Percentiles rank a stretch among this genome's conserved stretches.
phyloP scores from a whole-genome alignment of 2,797 vertebrate genomes.

The Erethizon dorsatum region DNA sequence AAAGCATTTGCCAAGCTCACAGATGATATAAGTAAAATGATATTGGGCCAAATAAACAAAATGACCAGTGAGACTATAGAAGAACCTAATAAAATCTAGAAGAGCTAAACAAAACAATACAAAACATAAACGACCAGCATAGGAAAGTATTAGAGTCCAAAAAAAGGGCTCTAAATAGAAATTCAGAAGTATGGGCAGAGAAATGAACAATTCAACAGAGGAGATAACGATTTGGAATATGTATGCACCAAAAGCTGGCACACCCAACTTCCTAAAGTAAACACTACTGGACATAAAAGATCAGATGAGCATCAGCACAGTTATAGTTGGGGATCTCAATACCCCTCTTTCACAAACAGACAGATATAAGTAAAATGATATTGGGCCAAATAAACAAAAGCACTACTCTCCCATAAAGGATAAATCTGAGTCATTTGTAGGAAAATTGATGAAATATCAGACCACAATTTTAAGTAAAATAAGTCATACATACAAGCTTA shows the following conservation, averaged over 20 bases:
- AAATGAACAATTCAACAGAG: not conserved
- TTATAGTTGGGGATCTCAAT: not conserved
- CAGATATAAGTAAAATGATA: too few relatives aligned
- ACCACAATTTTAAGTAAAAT: too few relatives aligned
- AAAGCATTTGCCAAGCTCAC: too few relatives aligned
- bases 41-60: not conserved
- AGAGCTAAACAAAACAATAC: not conserved
- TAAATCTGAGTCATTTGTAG: too few relatives aligned
- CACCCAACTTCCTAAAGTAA: not conserved
- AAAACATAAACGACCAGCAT: not conserved
- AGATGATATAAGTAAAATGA: not conserved
- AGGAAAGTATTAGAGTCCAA: not conserved
- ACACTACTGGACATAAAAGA: not conserved
- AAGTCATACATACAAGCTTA: too few relatives aligned
- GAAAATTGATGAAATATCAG: too few relatives aligned
- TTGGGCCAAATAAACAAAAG: too few relatives aligned
- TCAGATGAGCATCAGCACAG: not conserved
- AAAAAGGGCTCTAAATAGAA: not conserved
- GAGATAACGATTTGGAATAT: not conserved
- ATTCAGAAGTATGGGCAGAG: not conserved
- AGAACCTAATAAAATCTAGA: not conserved
- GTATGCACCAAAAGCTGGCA: not conserved
- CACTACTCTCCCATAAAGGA: too few relatives aligned
- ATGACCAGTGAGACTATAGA: not conserved
- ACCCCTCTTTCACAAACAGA: not conserved